Evolutionary conservation across 2,888 invertebrate species (phyloP).

Genomic region (Drosophila nr. fundita): DNA sequence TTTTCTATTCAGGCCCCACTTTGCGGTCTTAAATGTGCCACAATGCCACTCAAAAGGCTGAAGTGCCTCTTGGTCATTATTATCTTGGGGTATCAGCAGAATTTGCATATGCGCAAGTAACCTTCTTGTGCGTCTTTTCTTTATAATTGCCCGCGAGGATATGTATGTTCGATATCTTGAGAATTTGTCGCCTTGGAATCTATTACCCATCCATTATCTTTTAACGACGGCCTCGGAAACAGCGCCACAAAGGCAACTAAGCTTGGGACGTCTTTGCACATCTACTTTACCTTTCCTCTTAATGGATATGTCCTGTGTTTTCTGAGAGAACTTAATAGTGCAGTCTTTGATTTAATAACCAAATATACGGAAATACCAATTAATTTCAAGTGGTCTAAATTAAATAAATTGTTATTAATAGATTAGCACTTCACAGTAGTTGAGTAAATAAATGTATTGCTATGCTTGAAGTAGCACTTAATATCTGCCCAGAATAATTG

Average conservation of each 20-base stretch:
- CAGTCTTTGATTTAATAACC: conserved; percentile 15
- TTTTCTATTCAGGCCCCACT: not conserved
- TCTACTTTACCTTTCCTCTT: conserved; percentile 93
- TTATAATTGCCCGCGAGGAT: conserved; percentile 88
- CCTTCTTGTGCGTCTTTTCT: too few species aligned
- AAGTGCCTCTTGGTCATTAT: not conserved
- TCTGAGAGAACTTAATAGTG: conserved; percentile 13
- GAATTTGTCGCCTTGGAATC: conserved; percentile 88
- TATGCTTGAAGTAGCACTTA: not conserved
- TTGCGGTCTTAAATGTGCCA: not conserved
- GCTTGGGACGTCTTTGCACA: not conserved
- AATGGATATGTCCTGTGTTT: conserved; percentile 96
- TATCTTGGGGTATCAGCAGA: conserved; percentile 86
- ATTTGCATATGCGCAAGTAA: too few species aligned
- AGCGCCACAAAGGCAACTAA: not conserved
- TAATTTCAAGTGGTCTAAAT: conserved; percentile 1
- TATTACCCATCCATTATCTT: conserved; percentile 86
- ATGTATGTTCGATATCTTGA: conserved; percentile 85
- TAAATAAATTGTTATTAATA: not conserved
- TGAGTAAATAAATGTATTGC: not conserved
- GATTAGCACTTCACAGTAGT: not conserved
- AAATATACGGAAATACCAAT: not conserved
- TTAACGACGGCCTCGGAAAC: not conserved
- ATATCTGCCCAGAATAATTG: not conserved
- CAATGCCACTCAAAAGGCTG: not conserved